phyloP scores from a whole-genome alignment of 2,113 vertebrate species.

The Protobothrops mucrosquamatus region DNA sequence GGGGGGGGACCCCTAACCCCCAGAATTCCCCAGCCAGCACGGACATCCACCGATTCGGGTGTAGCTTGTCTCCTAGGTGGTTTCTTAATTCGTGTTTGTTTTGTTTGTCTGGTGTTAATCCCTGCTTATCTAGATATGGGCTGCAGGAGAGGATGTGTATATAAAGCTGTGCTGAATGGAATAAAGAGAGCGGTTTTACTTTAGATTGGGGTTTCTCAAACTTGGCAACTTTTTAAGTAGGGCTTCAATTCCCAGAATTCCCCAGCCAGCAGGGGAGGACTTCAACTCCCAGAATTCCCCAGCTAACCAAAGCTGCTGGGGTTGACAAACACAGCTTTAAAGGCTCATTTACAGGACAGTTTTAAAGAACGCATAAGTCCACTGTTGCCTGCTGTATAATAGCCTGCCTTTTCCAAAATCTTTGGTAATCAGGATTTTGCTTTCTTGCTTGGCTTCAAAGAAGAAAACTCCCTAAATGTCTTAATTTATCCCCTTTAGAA shows the following conservation, averaged over 20 bases:
- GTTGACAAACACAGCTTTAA: neutral
- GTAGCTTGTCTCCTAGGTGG: too few species aligned
- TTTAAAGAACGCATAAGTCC: neutral
- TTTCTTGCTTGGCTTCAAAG: too few species aligned
- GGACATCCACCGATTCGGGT: too few species aligned
- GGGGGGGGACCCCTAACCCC: too few species aligned
- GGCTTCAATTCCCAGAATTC: neutral
- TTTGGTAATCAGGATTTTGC: neutral
- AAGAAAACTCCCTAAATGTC: neutral
- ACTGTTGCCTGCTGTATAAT: neutral
- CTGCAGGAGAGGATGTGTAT: too few species aligned
- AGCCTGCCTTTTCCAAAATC: neutral
- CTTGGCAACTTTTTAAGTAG: neutral
- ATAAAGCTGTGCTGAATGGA: too few species aligned
- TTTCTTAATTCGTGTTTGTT: too few species aligned
- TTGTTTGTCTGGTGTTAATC: too few species aligned
- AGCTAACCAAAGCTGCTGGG: neutral
- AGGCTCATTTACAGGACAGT: neutral
- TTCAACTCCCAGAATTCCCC: neutral
- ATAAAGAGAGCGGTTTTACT: too few species aligned
- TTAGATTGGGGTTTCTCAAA: too few species aligned
- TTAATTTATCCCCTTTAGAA: neutral
- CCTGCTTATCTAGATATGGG: too few species aligned
- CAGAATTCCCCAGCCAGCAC: too few species aligned
- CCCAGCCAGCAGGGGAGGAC: neutral